Evolutionary conservation across 2,888 invertebrate genomes (phyloP), one percentile per base, ranked within the genome.

Genomic region (Leucophora obtusa): DNA sequence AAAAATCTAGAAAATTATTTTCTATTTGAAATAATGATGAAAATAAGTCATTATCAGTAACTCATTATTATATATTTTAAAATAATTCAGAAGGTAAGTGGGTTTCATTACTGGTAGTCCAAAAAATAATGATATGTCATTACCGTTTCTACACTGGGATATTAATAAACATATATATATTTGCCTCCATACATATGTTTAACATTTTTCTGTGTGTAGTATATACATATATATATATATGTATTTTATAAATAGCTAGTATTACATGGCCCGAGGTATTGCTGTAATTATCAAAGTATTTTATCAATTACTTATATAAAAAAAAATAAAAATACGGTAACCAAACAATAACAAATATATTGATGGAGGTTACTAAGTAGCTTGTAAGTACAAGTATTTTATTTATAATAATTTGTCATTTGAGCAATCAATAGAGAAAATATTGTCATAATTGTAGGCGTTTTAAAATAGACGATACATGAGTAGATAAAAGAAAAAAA

Each of bases 241-340:
- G 62, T 56, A 56, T 38, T 28, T 6, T 72, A 62, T 51, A 68
- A 62, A 68, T 63, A 72, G 17, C 68, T 69, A 24, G 47, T 68
- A 69, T 73, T 69, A 59, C 73, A 73, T 65, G 63, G 35, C 63
- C 58, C n/a, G 28, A 56, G 35, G 72, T 58, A 72, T 38, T 38
- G 33, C 21, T 35, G 53, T 73, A 59, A 47, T 73, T 69, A 69
- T 63, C 43, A 60, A 73, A 51, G 33, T 65, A 62, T 73, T 65
- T 69, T 53, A 43, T 69, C 15, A 43, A n/a, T 47, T 56, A 33
- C 21, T n/a, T 35, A 62, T 54, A 62, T 62, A 56, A 18, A 63
- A 15, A 10, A 33, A 14, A 51, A 51, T 6, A 18, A 15, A 28
- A 28, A 28, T 28, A 10, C 18, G 14, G 28, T 28, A 28, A 28